Evolutionary conservation across 2,113 vertebrate species (phyloP).

Genomic region (Melanerpes formicivorus): DNA sequence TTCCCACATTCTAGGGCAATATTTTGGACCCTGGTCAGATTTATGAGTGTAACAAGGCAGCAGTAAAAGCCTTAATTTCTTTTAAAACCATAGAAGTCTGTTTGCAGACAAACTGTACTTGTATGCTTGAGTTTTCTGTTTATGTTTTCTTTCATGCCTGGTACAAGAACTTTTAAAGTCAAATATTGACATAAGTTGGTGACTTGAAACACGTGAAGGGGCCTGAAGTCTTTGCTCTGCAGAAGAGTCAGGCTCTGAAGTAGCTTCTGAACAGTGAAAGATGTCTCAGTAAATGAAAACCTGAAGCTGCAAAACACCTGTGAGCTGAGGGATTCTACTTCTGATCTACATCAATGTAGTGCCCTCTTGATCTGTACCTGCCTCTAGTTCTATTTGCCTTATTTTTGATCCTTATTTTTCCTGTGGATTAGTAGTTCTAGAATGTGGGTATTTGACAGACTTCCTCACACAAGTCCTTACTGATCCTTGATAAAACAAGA

Average conservation of each 20-base stretch:
- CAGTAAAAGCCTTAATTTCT: not conserved
- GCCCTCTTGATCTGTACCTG: not conserved
- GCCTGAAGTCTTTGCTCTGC: not conserved
- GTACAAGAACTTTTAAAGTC: not conserved
- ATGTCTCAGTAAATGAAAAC: not conserved
- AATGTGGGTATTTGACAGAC: not conserved
- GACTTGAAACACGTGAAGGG: not conserved
- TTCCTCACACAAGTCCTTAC: not conserved
- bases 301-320: not conserved
- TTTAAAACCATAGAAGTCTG: not conserved
- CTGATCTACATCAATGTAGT: not conserved
- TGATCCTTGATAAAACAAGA: not conserved
- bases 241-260: not conserved
- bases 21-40: not conserved
- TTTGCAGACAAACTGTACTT: not conserved
- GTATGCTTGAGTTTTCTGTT: not conserved
- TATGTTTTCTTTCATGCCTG: not conserved
- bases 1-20: not conserved
- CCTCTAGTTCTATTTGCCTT: not conserved
- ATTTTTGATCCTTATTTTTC: not conserved
- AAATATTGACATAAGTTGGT: not conserved
- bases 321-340: not conserved
- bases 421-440: not conserved
- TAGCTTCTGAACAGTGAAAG: not conserved
- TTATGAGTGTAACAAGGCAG: not conserved